Base-by-base conservation (phyloP, 1,140 invertebrate genomes). In the Polypedilum vanderplanki region DNA sequence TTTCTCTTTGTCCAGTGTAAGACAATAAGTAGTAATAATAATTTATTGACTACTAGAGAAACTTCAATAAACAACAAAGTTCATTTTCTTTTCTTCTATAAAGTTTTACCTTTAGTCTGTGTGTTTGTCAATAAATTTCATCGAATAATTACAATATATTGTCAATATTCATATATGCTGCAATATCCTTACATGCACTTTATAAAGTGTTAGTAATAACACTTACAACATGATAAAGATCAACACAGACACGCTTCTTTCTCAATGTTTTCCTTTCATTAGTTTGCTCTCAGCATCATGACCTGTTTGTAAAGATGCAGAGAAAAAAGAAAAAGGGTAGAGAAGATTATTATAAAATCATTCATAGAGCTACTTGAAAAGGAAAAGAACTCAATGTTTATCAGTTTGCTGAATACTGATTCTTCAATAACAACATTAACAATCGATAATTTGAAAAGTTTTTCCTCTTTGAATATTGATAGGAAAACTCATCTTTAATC, bases 101-200 rank as follows among this genome's bases (percentile, higher is more conserved):
- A 12, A 12, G 4, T 57, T 57, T n/a, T 57, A 4, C 12, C n/a
- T 57, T 15, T 57, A n/a, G 46, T 4, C 46, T 57, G 46, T 15
- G 3, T 57, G 46, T n/a, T n/a, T 33, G 24, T 33, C 24, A 33
- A 57, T 57, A 57, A n/a, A n/a, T 57, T 57, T n/a, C n/a, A 57
- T 57, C 12, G 12, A n/a, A 57, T 57, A 57, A 57, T 57, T 57
- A 57, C 46, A 57, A 57, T 57, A 57, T 57, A 57, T 57, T 57
- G 46, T 57, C 46, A 57, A 57, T 57, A 57, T 33, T 33, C 24
- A 33, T 33, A 5, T 57, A 12, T 57, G 10, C 15, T 12, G n/a
- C 46, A 57, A 12, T 12, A 12, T 15, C n/a, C n/a, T 57, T 57
- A 57, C 10, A 57, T 57, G 3, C 12, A 33, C 1, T 33, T 33